Evolutionary conservation across 2,113 vertebrate species (phyloP).

Genomic region (Tyrannus savana): DNA sequence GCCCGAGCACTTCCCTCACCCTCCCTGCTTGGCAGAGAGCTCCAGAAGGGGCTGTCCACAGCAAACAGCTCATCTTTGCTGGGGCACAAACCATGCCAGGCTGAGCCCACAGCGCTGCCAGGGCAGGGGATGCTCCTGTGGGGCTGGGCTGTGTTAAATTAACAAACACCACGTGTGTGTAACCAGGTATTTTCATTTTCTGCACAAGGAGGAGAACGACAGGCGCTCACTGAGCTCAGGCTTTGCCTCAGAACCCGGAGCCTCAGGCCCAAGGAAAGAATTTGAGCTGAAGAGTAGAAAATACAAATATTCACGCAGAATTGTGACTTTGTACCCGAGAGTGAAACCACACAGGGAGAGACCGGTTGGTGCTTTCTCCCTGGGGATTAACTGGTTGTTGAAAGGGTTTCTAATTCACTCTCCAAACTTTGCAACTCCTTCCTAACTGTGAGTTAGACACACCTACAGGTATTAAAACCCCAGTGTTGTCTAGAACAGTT

Average conservation of each 20-base stretch:
- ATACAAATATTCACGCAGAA: background rate
- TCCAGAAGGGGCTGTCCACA: background rate
- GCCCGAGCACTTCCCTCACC: background rate
- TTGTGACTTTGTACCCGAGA: background rate
- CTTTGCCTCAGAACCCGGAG: background rate
- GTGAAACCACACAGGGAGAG: background rate
- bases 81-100: background rate
- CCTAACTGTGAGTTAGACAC: background rate
- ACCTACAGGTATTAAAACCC: accelerated
- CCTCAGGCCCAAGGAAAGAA: background rate
- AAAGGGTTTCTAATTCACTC: background rate
- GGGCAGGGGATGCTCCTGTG: background rate
- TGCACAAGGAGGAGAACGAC: background rate
- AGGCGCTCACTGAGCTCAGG: background rate
- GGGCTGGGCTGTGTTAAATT: background rate
- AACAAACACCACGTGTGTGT: background rate
- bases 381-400: background rate
- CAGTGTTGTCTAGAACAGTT: background rate
- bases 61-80: background rate
- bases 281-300: background rate
- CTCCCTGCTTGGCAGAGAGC: background rate
- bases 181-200: background rate
- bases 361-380: background rate
- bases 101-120: background rate
- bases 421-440: background rate